Evolutionary conservation across 2,113 vertebrate genomes (phyloP).

Genomic region (Tragelaphus buxtoni): DNA sequence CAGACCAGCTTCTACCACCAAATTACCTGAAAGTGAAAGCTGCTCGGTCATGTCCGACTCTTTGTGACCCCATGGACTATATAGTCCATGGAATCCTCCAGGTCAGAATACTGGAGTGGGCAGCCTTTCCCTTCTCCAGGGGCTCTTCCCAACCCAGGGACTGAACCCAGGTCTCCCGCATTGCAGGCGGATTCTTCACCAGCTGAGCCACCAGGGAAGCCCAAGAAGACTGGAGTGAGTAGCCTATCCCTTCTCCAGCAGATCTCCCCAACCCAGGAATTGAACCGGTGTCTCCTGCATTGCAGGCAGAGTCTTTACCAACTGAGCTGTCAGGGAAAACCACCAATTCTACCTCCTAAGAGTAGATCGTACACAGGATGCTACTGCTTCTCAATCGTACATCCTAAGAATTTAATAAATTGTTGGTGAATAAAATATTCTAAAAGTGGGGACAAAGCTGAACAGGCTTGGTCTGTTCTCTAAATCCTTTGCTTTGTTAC

Average conservation of each 20-base stretch:
- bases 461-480: background rate
- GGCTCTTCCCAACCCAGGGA: too few species aligned
- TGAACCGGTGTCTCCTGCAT: background rate
- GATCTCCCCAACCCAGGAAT: background rate
- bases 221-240: background rate
- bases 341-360: background rate
- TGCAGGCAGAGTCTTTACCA: background rate
- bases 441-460: background rate
- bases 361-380: background rate
- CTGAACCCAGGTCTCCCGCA: too few species aligned
- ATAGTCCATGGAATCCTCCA: background rate
- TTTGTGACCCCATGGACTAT: background rate
- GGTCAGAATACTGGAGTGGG: background rate
- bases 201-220: background rate
- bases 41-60: accelerated
- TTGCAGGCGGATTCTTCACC: background rate
- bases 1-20: background rate
- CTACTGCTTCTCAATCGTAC: background rate
- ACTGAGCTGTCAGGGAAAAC: background rate
- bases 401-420: background rate
- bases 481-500: background rate
- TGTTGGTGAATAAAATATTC: background rate
- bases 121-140: background rate
- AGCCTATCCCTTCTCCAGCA: accelerated
- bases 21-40: background rate